Conservation (phyloP, 2,888 invertebrate species). For the Tanaodytes sp. region DNA sequence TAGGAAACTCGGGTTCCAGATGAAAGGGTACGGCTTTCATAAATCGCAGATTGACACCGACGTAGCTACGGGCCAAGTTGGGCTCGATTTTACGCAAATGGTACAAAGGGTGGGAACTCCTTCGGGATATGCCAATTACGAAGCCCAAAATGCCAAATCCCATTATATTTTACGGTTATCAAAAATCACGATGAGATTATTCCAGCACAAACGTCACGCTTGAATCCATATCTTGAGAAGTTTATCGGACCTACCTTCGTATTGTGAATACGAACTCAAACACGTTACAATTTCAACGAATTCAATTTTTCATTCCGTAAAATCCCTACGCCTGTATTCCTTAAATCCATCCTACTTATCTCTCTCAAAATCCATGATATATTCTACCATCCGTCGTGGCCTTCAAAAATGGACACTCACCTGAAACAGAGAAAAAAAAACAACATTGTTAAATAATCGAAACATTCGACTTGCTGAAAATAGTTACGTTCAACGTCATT, state of each 20-base stretch:
- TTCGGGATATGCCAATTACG: slow-evolving; percentile 44
- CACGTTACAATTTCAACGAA: no score
- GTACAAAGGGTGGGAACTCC: slow-evolving; percentile 55
- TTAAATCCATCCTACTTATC: no score
- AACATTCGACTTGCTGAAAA: no score
- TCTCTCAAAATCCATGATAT: no score
- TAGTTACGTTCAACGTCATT: no score
- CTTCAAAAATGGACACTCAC: slow-evolving; percentile 12
- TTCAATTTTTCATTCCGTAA: no score
- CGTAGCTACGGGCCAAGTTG: slow-evolving; percentile 29
- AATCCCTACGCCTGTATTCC: no score
- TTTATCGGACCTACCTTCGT: no score
- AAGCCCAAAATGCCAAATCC: slow-evolving; percentile 32
- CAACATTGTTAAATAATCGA: background rate
- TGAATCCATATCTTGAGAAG: no score
- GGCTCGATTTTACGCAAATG: slow-evolving; percentile 50
- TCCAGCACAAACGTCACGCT: slow-evolving; percentile 42
- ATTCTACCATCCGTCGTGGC: no score
- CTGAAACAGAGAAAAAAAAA: slow-evolving; percentile 28
- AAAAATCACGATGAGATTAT: slow-evolving; percentile 33
- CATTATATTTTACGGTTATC: slow-evolving; percentile 32
- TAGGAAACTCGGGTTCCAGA: slow-evolving; percentile 33
- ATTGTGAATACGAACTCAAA: no score
- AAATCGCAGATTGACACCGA: slow-evolving; percentile 41
- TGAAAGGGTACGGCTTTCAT: slow-evolving; percentile 55